Evolutionary conservation across 2,888 invertebrate species (phyloP).

Genomic region (Drosophila affinis): DNA sequence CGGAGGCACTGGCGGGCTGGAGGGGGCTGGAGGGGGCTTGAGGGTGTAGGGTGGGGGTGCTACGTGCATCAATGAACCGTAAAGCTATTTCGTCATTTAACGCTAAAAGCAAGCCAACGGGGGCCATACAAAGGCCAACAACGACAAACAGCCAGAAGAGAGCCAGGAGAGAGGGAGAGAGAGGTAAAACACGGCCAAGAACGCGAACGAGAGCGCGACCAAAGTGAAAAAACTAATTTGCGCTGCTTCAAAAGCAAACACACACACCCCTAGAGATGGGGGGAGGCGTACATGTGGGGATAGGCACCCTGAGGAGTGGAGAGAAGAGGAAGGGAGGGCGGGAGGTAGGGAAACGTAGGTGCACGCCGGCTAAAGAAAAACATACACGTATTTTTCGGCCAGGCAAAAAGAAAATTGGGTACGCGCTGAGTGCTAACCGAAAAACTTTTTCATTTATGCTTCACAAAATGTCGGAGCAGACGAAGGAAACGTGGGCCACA

Average conservation of each 20-base stretch:
- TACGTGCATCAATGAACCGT: slow-evolving; percentile 78
- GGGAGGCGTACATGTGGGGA: slow-evolving; percentile 4
- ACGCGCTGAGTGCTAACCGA: slow-evolving; percentile 75
- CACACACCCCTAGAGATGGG: slow-evolving; percentile 1
- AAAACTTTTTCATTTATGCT: slow-evolving; percentile 73
- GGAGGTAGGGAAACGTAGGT: slow-evolving; percentile 22
- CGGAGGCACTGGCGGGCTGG: background rate
- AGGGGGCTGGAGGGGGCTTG: too few species aligned
- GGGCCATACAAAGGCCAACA: slow-evolving; percentile 71
- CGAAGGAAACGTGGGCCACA: slow-evolving; percentile 31
- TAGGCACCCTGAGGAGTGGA: slow-evolving; percentile 1
- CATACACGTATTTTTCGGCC: slow-evolving; percentile 75
- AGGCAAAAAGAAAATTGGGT: slow-evolving; percentile 75
- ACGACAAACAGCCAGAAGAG: slow-evolving; percentile 55
- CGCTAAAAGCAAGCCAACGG: slow-evolving; percentile 74
- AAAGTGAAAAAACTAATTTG: slow-evolving; percentile 80
- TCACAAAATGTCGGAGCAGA: slow-evolving; percentile 50
- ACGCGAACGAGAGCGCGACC: slow-evolving; percentile 68
- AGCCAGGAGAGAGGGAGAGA: slow-evolving; percentile 1
- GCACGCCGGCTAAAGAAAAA: slow-evolving; percentile 72
- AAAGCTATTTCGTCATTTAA: slow-evolving; percentile 81
- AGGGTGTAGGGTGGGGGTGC: slow-evolving; percentile 46
- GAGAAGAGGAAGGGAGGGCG: background rate
- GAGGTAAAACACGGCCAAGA: slow-evolving; percentile 26
- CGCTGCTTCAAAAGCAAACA: slow-evolving; percentile 80